Evolutionary conservation across 2,113 vertebrate species (phyloP).

Genomic region (Labeo rohita): DNA sequence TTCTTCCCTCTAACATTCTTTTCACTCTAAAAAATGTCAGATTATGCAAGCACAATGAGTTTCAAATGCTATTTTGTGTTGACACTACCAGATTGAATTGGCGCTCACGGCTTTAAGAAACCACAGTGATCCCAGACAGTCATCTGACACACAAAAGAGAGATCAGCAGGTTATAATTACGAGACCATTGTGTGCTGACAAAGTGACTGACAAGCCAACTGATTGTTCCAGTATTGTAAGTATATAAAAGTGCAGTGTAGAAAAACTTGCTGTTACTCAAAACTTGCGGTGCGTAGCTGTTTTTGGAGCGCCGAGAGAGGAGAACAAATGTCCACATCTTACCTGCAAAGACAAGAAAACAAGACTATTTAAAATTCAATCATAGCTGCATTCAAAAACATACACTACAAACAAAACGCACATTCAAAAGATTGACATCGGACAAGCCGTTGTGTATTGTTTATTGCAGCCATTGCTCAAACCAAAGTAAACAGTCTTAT

Average conservation of each 20-base stretch:
- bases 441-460: not conserved
- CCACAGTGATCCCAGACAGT: slow-evolving; percentile 20
- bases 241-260: not conserved
- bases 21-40: not conserved
- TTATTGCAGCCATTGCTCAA: not conserved
- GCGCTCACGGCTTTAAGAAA: not conserved
- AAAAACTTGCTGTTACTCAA: slow-evolving; percentile 27
- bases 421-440: slow-evolving; percentile 4
- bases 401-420: not conserved
- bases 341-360: slow-evolving; percentile 70
- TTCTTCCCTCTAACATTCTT: slow-evolving; percentile 1
- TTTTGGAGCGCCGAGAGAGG: not conserved
- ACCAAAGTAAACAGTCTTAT: not conserved
- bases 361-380: slow-evolving; percentile 22
- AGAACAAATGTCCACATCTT: slow-evolving; percentile 54
- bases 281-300: not conserved
- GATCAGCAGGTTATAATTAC: slow-evolving; percentile 42
- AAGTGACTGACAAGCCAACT: slow-evolving; percentile 36
- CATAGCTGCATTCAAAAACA: not conserved
- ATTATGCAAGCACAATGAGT: slow-evolving; percentile 3
- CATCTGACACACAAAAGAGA: slow-evolving; percentile 35
- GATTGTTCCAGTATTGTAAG: slow-evolving; percentile 29
- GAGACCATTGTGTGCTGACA: slow-evolving; percentile 22
- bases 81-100: slow-evolving; percentile 23
- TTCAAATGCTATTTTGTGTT: slow-evolving; percentile 10